These are phyloP conservation scores for Momotus momota DNA, from an alignment of 2,797 vertebrate species.

Conservation along the genomic window DNA sequence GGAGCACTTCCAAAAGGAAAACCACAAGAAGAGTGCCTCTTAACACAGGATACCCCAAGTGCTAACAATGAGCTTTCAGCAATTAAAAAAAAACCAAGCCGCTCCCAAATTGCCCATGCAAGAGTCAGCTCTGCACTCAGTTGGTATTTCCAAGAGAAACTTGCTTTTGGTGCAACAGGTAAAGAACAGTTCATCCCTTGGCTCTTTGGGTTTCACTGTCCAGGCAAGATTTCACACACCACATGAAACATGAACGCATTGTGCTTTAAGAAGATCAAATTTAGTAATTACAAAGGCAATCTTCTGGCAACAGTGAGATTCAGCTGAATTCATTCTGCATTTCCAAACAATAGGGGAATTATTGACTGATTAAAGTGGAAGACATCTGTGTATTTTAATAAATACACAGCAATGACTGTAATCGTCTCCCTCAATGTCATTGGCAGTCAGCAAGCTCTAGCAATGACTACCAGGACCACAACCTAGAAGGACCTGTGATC, in stretches of 20 bases:
- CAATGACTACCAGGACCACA: neutral
- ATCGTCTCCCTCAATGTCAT: too few relatives aligned
- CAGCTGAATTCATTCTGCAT: neutral
- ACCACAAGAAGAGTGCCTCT: neutral
- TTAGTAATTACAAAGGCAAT: neutral
- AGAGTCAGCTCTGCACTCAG: neutral
- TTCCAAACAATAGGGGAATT: neutral
- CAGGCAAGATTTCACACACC: neutral
- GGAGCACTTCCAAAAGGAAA: slow-evolving; percentile 43
- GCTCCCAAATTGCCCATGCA: neutral
- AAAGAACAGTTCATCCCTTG: neutral
- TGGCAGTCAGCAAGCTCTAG: neutral
- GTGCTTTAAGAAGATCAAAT: neutral
- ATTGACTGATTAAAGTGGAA: neutral
- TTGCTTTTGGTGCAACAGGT: neutral
- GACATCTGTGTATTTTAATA: neutral
- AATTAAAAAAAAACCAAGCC: neutral
- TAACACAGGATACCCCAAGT: neutral
- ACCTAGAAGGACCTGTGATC: neutral
- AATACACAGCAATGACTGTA: neutral
- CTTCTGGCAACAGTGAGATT: neutral
- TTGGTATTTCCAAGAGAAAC: neutral
- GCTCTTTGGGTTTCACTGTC: neutral
- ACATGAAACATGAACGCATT: neutral
- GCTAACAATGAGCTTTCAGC: neutral